Percentiles rank a stretch among this genome's conserved stretches.
Conservation (phyloP, 1,140 invertebrate genomes). For the Coelopa frigida region DNA sequence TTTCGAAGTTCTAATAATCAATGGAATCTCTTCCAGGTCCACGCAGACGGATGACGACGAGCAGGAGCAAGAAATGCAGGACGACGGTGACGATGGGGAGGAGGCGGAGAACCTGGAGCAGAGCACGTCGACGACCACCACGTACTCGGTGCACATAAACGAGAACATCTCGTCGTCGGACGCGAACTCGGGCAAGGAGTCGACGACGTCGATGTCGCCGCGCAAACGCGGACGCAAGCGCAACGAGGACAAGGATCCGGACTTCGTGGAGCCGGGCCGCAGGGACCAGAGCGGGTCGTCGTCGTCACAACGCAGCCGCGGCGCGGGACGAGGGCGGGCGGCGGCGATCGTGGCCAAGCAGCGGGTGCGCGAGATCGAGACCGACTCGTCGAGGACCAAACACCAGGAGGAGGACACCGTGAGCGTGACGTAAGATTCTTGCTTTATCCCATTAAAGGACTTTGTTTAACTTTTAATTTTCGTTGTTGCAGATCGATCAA, state of each 20-base stretch:
- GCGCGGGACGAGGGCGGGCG: no score
- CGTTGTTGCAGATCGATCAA: constrained; percentile 1
- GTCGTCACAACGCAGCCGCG: no score
- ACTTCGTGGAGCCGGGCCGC: no score
- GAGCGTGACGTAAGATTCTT: constrained; percentile 1
- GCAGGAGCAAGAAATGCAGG: not conserved
- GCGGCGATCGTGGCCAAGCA: not conserved
- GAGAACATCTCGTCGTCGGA: no score
- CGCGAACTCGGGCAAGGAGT: no score
- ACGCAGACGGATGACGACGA: constrained; percentile 1
- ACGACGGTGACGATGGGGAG: not conserved
- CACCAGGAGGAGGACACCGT: constrained; percentile 4
- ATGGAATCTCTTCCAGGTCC: no score
- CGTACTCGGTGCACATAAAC: no score
- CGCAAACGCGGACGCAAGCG: constrained; percentile 22
- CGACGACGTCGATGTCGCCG: constrained; percentile 11
- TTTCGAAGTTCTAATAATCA: no score
- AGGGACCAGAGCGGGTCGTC: no score
- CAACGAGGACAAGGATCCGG: constrained; percentile 16
- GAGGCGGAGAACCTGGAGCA: not conserved
- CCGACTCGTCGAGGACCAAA: not conserved
- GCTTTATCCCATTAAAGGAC: no score
- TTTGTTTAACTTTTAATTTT: not conserved
- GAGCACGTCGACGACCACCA: not conserved
- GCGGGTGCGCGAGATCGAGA: not conserved